Conservation (phyloP, 2,888 invertebrate species). For the Zygothrica quintamaculata region DNA sequence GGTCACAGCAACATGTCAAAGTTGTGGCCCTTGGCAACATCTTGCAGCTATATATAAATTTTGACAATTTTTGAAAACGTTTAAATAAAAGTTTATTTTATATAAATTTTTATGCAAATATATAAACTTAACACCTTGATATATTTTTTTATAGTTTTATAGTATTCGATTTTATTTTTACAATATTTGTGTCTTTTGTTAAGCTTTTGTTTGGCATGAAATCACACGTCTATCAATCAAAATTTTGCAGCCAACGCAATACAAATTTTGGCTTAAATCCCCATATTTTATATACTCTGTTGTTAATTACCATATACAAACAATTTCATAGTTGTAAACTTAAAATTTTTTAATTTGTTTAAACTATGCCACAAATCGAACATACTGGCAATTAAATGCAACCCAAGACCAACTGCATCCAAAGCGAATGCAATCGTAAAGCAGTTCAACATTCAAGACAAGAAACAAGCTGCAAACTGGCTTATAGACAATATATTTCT, state of each 20-base stretch:
- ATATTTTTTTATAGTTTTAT: slow-evolving; percentile 16
- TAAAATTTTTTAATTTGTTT: slow-evolving; percentile 27
- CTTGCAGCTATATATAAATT: slow-evolving; percentile 8
- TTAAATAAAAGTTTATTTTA: slow-evolving; percentile 11
- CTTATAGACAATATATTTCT: slow-evolving; percentile 1
- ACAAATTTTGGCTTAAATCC: slow-evolving; percentile 39
- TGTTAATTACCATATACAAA: slow-evolving; percentile 32
- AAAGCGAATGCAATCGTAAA: slow-evolving; percentile 1
- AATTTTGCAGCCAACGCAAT: slow-evolving; percentile 47
- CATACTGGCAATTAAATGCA: slow-evolving; percentile 41
- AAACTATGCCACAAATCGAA: slow-evolving; percentile 55
- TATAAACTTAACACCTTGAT: slow-evolving; percentile 44
- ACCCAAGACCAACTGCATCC: slow-evolving; percentile 27
- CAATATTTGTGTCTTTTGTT: slow-evolving; percentile 14
- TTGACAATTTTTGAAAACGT: slow-evolving; percentile 38
- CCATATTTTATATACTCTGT: slow-evolving; percentile 26
- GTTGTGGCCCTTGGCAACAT: slow-evolving; percentile 32
- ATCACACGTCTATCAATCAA: slow-evolving; percentile 62
- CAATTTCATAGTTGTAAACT: slow-evolving; percentile 10
- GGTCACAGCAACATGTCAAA: slow-evolving; percentile 41
- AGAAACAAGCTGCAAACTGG: not conserved
- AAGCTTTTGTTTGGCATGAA: not conserved
- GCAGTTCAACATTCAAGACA: not conserved
- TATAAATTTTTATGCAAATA: too few relatives aligned
- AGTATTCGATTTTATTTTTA: slow-evolving; percentile 4